phyloP scores from a whole-genome alignment of 2,797 vertebrate species.

The Hydrolagus colliei region DNA sequence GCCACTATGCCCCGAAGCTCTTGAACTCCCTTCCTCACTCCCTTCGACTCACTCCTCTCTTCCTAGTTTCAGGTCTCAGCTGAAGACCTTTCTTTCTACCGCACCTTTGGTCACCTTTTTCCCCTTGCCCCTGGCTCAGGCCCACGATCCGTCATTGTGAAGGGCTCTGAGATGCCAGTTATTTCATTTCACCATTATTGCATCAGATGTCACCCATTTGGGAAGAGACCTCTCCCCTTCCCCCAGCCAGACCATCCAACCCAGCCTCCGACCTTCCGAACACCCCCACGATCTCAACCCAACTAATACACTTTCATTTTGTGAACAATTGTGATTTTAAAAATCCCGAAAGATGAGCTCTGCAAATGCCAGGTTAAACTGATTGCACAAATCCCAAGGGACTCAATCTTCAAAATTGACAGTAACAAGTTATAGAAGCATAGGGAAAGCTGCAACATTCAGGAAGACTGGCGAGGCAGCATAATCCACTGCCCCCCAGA shows the following conservation, averaged over 20 bases:
- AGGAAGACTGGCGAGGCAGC: background rate
- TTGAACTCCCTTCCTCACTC: no score
- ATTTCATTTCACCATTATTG: background rate
- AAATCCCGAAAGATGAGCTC: background rate
- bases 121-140: no score
- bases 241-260: no score
- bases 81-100: no score
- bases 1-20: no score
- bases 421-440: background rate
- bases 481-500: background rate
- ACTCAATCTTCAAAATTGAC: background rate
- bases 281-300: no score
- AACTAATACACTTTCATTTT: background rate
- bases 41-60: no score
- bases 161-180: no score
- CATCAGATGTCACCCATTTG: background rate
- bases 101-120: no score
- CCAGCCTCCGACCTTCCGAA: no score
- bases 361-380: background rate
- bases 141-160: no score
- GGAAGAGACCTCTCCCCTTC: background rate
- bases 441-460: background rate
- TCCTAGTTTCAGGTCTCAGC: no score
- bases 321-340: background rate
- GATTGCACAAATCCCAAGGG: background rate